phyloP scores from a whole-genome alignment of 1,140 invertebrate genomes.

The Tetramorium alpestre region DNA sequence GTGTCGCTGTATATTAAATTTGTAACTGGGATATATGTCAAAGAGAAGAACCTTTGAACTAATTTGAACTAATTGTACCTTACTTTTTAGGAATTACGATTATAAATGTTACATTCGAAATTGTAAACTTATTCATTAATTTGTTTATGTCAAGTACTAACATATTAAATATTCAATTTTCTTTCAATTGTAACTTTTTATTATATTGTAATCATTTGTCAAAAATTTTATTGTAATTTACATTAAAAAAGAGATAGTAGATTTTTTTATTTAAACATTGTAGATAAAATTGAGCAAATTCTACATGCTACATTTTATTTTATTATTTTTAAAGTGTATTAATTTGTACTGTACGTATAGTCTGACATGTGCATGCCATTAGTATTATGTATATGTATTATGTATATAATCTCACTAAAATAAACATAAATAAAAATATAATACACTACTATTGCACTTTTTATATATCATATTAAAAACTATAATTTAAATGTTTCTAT shows the following conservation, averaged over 20 bases:
- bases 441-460: background rate
- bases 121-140: background rate
- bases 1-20: conserved; percentile 55
- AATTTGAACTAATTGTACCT: conserved; percentile 51
- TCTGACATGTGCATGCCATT: conserved; percentile 30
- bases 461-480: background rate
- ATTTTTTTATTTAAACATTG: background rate
- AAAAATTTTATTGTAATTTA: background rate
- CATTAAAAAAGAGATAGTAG: background rate
- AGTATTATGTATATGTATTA: background rate
- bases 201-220: conserved; percentile 1
- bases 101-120: conserved; percentile 21
- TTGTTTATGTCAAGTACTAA: background rate
- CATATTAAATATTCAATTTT: background rate
- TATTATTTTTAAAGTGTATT: conserved; percentile 9
- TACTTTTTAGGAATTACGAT: conserved; percentile 44
- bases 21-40: conserved; percentile 51
- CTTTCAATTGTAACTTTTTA: background rate
- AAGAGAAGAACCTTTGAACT: conserved; percentile 15
- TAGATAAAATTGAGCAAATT: background rate
- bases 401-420: conserved; percentile 28
- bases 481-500: background rate
- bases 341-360: conserved; percentile 3
- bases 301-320: background rate
- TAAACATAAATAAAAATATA: conserved; percentile 30